These are phyloP conservation scores for Numida meleagris DNA, from an alignment of 2,113 vertebrate genomes.

Conservation along the genomic window DNA sequence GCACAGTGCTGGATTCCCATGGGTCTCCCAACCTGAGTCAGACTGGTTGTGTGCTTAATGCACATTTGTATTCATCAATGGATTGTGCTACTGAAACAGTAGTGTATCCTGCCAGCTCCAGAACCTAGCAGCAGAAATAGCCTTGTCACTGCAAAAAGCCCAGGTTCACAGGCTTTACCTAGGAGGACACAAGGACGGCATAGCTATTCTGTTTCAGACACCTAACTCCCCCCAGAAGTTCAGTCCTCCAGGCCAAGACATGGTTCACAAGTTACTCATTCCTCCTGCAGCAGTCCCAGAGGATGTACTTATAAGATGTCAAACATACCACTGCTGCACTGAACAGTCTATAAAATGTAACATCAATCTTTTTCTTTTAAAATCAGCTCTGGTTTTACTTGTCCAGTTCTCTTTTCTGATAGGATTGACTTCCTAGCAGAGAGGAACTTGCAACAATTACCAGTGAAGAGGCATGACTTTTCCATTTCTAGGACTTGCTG, in stretches of 20 bases:
- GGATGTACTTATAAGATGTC: neutral
- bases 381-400: neutral
- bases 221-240: neutral
- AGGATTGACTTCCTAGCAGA: neutral
- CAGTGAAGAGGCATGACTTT: neutral
- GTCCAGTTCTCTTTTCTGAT: neutral
- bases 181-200: neutral
- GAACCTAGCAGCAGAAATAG: neutral
- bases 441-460: neutral
- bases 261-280: neutral
- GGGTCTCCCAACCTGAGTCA: neutral
- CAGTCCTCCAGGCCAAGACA: neutral
- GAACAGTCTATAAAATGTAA: neutral
- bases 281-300: neutral
- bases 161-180: neutral
- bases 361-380: neutral
- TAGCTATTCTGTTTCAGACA: neutral
- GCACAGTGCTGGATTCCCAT: neutral
- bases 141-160: neutral
- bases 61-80: neutral
- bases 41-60: neutral
- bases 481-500: neutral
- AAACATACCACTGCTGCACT: neutral
- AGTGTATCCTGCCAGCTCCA: neutral
- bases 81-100: neutral